Percentiles rank a stretch among this genome's conserved stretches.
These are phyloP conservation scores for Apostichopus leukothele DNA, from an alignment of 53 echinoderm and acorn worm genomes.

Conservation along the genomic window DNA sequence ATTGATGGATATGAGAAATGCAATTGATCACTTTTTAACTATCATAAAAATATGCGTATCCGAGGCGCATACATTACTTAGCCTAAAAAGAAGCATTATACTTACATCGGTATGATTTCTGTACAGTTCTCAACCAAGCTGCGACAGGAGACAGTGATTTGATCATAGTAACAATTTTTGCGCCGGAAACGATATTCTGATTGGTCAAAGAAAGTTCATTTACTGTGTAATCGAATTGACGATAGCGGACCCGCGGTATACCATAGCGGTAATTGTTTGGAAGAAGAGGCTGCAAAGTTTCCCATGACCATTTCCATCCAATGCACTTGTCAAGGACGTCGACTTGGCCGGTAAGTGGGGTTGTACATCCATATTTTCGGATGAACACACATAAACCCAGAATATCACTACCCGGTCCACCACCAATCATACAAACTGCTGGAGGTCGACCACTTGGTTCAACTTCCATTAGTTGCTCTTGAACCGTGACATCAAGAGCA, in stretches of 20 bases:
- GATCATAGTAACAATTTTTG: constrained; percentile 11
- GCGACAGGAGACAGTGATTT: constrained; percentile 26
- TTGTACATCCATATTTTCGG: background rate
- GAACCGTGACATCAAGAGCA: background rate
- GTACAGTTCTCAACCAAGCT: constrained; percentile 18
- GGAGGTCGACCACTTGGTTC: background rate
- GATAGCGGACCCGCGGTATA: background rate
- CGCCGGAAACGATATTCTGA: background rate
- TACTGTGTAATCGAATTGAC: background rate
- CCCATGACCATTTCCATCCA: constrained; percentile 14
- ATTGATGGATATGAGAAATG: too few species aligned
- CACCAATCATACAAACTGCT: constrained; percentile 22
- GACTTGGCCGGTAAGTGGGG: background rate
- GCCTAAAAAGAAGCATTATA: too few species aligned
- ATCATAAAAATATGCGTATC: too few species aligned
- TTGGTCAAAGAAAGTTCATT: background rate
- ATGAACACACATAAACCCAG: constrained; percentile 1
- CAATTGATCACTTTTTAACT: too few species aligned
- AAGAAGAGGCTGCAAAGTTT: background rate
- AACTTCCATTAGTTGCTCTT: background rate
- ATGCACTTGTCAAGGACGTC: constrained; percentile 14
- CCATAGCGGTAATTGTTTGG: background rate
- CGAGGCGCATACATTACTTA: too few species aligned
- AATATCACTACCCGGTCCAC: constrained; percentile 46
- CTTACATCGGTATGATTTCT: background rate